Conservation (phyloP, 2,797 vertebrate genomes). For the Alauda arvensis region DNA sequence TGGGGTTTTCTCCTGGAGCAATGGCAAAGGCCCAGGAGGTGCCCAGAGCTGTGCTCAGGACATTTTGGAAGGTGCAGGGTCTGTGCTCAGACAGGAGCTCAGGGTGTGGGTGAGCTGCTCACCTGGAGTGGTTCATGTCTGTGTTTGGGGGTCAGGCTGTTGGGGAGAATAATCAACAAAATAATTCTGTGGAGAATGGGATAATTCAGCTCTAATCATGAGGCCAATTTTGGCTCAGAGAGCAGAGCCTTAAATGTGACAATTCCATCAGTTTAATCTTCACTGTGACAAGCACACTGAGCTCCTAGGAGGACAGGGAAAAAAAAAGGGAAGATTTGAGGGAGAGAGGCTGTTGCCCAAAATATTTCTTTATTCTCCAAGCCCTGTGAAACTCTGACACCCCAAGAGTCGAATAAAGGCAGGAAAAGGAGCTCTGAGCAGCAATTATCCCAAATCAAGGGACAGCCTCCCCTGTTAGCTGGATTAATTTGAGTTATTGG, state of each 20-base stretch:
- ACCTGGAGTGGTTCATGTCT: background rate
- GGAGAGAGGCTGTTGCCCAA: background rate
- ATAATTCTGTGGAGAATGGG: rapidly evolving
- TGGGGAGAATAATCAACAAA: background rate
- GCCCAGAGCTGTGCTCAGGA: background rate
- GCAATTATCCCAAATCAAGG: background rate
- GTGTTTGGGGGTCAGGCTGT: background rate
- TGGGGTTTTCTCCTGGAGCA: background rate
- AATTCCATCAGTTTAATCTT: background rate
- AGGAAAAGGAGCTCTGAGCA: background rate
- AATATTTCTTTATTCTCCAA: background rate
- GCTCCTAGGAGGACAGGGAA: background rate
- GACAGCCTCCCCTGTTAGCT: background rate
- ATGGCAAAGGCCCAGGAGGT: rapidly evolving
- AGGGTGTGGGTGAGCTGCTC: background rate
- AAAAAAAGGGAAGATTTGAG: background rate
- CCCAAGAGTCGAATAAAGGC: background rate
- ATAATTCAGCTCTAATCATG: background rate
- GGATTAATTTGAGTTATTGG: background rate
- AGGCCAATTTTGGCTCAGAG: background rate
- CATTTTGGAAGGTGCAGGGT: background rate
- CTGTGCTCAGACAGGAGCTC: background rate
- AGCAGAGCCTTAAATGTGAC: background rate
- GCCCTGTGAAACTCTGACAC: background rate
- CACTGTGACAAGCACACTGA: background rate